Conservation (phyloP, 1,140 invertebrate genomes). For the Drosophila santomea region DNA sequence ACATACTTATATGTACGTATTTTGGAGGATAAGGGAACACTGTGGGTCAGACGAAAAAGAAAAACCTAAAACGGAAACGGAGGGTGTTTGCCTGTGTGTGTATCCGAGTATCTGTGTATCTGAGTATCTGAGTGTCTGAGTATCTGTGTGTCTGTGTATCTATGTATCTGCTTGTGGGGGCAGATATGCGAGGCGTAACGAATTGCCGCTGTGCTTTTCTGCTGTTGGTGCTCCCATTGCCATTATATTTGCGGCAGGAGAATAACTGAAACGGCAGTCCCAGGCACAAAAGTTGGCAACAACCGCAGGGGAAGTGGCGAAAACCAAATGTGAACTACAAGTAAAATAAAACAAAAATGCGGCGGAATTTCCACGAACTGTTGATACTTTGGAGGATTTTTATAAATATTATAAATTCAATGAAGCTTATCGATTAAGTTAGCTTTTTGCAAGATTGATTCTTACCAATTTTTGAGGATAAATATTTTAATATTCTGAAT, state of each 20-base stretch:
- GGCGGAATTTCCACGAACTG: neutral
- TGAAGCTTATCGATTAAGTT: no score
- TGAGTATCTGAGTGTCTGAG: conserved; percentile 16
- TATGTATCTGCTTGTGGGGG: conserved; percentile 22
- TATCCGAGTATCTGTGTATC: neutral
- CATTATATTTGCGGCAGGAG: conserved; percentile 63
- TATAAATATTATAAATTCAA: neutral
- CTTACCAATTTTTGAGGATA: no score
- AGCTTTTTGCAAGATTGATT: no score
- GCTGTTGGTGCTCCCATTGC: conserved; percentile 20
- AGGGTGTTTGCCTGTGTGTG: conserved; percentile 45
- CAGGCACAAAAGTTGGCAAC: conserved; percentile 65
- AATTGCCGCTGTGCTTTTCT: conserved; percentile 52
- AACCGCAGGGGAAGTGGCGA: conserved; percentile 14
- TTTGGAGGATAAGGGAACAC: neutral
- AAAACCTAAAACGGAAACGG: conserved; percentile 44
- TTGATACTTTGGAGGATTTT: neutral
- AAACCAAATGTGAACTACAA: conserved; percentile 21
- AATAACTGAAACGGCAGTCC: conserved; percentile 69
- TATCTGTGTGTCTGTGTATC: conserved; percentile 11
- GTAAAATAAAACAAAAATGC: conserved; percentile 13
- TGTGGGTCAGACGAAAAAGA: conserved; percentile 25
- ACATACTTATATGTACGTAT: conserved; percentile 1
- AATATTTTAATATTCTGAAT: no score
- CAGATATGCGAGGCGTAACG: conserved; percentile 69